Evolutionary conservation across 2,888 invertebrate species (phyloP).

Genomic region (Cheilosia vernalis): DNA sequence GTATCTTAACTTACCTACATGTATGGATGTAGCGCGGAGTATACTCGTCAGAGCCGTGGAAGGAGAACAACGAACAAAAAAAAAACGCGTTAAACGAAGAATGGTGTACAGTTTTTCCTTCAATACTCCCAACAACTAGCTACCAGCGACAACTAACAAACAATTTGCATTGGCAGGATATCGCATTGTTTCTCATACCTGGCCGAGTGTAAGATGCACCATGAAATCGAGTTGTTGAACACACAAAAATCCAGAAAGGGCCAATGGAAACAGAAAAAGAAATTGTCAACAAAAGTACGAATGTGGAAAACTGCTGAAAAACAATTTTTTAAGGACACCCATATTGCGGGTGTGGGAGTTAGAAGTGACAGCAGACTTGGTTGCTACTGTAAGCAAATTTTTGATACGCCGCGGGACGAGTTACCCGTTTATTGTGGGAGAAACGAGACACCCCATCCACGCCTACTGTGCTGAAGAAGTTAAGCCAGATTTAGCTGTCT

Average conservation of each 20-base stretch:
- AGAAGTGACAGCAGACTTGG: slow-evolving; percentile 16
- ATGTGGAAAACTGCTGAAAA: slow-evolving; percentile 44
- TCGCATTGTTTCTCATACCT: slow-evolving; percentile 53
- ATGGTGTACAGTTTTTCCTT: slow-evolving; percentile 46
- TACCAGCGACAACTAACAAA: slow-evolving; percentile 64
- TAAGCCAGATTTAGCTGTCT: slow-evolving; percentile 65
- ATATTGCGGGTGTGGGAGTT: not conserved
- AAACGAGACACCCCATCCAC: not conserved
- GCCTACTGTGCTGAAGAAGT: slow-evolving; percentile 15
- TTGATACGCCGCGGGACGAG: not conserved
- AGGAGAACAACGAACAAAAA: slow-evolving; percentile 1
- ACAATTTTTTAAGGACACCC: not conserved
- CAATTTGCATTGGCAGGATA: slow-evolving; percentile 70
- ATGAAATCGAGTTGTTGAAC: slow-evolving; percentile 50
- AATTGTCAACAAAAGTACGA: not conserved
- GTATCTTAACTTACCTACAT: too few relatives aligned
- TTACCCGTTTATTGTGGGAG: not conserved
- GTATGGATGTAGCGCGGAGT: not conserved
- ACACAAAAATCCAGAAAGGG: slow-evolving; percentile 47
- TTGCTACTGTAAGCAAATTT: slow-evolving; percentile 27
- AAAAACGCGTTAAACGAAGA: slow-evolving; percentile 61
- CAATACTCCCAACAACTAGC: slow-evolving; percentile 9
- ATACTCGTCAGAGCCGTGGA: not conserved
- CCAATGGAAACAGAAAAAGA: not conserved
- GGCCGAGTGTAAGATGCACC: slow-evolving; percentile 39